Percentiles rank a stretch among this genome's conserved stretches.
phyloP scores from a whole-genome alignment of 2,797 vertebrate genomes.

The Numenius phaeopus region DNA sequence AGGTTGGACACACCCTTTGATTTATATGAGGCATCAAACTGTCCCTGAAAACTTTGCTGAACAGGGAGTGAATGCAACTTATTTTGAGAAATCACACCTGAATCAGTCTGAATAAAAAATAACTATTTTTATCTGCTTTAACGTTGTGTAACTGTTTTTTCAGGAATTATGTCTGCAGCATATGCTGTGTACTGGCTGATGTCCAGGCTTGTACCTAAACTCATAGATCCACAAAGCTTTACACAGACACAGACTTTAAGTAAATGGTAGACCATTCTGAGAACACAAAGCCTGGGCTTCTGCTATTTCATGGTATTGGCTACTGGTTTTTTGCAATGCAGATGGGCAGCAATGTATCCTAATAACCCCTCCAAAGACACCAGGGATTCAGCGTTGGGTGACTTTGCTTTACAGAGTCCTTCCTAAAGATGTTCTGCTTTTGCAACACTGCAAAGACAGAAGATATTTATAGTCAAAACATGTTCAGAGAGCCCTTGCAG shows the following conservation, averaged over 20 bases:
- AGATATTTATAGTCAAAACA: neutral
- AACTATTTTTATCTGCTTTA: neutral
- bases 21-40: neutral
- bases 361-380: neutral
- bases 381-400: accelerated
- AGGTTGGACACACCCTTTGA: neutral
- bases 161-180: neutral
- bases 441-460: neutral
- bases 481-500: neutral
- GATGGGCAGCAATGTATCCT: neutral
- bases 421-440: neutral
- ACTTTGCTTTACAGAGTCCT: neutral
- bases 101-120: neutral
- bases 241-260: neutral
- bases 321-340: neutral
- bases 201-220: neutral
- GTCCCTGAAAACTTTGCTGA: neutral
- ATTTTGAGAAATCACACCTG: neutral
- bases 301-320: neutral
- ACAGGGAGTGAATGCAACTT: neutral
- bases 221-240: neutral
- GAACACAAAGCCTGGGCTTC: neutral
- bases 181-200: neutral
- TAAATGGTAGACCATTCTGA: neutral
- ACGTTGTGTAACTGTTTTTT: neutral